Evolutionary conservation across 2,888 invertebrate species (phyloP).

Genomic region (Lobophora halterata): DNA sequence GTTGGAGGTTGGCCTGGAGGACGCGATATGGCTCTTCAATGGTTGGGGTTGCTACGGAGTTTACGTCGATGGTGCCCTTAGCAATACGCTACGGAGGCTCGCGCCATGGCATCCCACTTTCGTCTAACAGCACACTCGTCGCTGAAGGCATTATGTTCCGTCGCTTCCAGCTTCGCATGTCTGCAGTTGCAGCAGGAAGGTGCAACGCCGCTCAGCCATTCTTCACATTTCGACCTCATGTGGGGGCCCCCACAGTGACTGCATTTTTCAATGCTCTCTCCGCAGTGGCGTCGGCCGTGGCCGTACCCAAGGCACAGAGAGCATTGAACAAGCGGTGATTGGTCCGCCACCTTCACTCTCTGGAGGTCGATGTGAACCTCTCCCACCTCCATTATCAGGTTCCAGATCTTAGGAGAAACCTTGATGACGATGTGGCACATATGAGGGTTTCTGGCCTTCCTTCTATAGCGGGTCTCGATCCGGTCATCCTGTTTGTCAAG

Average conservation of each 20-base stretch:
- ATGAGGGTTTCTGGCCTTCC: neutral
- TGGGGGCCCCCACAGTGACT: constrained; percentile 1
- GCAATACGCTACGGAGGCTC: no score
- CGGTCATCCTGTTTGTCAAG: neutral
- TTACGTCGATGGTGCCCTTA: no score
- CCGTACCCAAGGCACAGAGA: constrained; percentile 9
- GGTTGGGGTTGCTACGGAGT: no score
- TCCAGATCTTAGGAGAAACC: constrained; percentile 12
- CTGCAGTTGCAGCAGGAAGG: neutral
- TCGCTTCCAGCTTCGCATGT: no score
- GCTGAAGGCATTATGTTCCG: no score
- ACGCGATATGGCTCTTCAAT: no score
- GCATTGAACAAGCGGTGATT: neutral
- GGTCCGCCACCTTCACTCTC: no score
- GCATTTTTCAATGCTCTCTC: neutral
- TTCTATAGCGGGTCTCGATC: neutral
- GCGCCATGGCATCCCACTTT: no score
- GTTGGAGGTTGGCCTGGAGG: no score
- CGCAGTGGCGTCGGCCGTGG: constrained; percentile 8
- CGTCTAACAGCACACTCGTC: no score
- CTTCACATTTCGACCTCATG: constrained; percentile 1
- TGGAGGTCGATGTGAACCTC: no score
- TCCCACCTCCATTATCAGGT: no score
- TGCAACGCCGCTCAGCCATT: neutral
- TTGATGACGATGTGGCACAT: neutral